Evolutionary conservation across 2,113 vertebrate genomes (phyloP), one percentile per base, ranked within the genome.

Genomic region (Peromyscus leucopus): DNA sequence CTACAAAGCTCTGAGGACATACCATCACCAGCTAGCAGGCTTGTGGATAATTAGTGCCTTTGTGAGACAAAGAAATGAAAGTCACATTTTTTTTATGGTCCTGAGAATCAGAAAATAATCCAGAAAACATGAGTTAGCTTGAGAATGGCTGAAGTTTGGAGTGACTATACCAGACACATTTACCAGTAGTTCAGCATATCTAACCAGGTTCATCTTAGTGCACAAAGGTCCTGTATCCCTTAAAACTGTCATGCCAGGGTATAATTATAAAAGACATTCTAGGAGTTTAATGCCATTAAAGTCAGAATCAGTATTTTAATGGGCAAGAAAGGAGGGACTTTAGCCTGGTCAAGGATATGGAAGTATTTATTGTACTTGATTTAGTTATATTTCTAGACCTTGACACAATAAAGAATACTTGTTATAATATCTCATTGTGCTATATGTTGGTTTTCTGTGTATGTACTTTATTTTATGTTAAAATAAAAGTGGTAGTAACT

Each of bases 291-390:
- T 46, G 4, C 57, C 63, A 39, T 21, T 72, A 82, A 92, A 51
- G 1, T 82, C 72, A 89, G n/a, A 28, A 90, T 90, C 36, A 13
- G 33, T 85, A 59, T 36, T 61, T 82, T 55, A 1, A 11, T 22
- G 24, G 1, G 1, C 22, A 4, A 22, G 17, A 59, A 57, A 2
- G 11, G 33, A 59, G 12, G 7, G 3, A 0, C 0, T 51, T 89
- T 17, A 55, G 22, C 51, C 26, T 71, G 5, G 19, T 89, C 51
- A 1, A 67, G 15, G 1, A 15, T 28, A 13, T 59, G 10, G 65
- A 61, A 79, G 84, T 2, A 1, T 21, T 42, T 75, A 75, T 75
- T 75, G 21, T 24, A 75, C 39, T 75, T 75, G 1, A 42, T 75
- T 75, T 75, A 51, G 15, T n/a, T 67, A 13, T 42, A 51, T 57